These are phyloP conservation scores for Rotaria socialis DNA, from an alignment of 2,888 invertebrate species.

Conservation along the genomic window DNA sequence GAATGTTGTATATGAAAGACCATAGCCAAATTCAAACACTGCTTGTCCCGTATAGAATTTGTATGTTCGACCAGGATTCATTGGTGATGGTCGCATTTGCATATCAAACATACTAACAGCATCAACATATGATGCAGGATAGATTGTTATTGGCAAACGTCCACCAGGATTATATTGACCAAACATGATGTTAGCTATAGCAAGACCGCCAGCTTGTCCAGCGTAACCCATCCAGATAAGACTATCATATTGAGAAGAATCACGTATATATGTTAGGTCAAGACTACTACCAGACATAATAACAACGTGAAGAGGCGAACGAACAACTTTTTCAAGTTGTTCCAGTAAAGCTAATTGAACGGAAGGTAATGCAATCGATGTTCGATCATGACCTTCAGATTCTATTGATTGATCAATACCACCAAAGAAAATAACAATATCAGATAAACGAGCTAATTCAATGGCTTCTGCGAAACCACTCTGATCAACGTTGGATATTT, in stretches of 20 bases:
- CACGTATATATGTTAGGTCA: constrained; percentile 20
- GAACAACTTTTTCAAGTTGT: constrained; percentile 5
- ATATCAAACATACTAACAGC: constrained; percentile 32
- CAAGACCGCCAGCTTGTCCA: constrained; percentile 30
- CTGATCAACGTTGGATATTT: not conserved
- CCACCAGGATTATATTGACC: constrained; percentile 32
- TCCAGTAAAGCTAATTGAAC: not conserved
- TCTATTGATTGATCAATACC: constrained; percentile 2
- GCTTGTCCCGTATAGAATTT: constrained; percentile 28
- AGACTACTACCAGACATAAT: constrained; percentile 29
- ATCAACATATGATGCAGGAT: constrained; percentile 35
- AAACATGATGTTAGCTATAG: constrained; percentile 24
- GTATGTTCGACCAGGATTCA: constrained; percentile 33
- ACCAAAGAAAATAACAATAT: constrained; percentile 27
- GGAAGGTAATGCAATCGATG: constrained; percentile 5
- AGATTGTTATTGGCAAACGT: constrained; percentile 27
- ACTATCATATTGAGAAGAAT: not conserved
- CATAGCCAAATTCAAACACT: constrained; percentile 8
- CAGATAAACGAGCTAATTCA: constrained; percentile 14
- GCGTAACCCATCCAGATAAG: constrained; percentile 36
- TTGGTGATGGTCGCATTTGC: constrained; percentile 35
- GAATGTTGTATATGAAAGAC: constrained; percentile 33
- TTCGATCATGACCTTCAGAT: constrained; percentile 30
- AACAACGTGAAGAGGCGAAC: constrained; percentile 13
- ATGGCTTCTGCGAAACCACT: constrained; percentile 14